Percentiles rank a stretch among this genome's conserved stretches.
Evolutionary conservation across 2,113 vertebrate genomes (phyloP).

Genomic region (Mus musculus): GRCm39 chr12:4711001-4711500

Average conservation of each 20-base stretch:
- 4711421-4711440: not conserved
- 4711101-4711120: not conserved
- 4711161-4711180: not conserved
- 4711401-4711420: not conserved
- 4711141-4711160: not conserved
- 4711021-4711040: too few species aligned
- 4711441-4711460: not conserved
- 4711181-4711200: not conserved
- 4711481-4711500: not conserved
- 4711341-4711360: not conserved
- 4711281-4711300: not conserved
- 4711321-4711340: not conserved
- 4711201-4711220: not conserved
- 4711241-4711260: not conserved
- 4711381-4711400: slow-evolving; percentile 20
- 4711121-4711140: not conserved
- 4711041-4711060: not conserved
- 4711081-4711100: slow-evolving; percentile 6
- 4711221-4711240: not conserved
- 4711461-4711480: not conserved
- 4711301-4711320: not conserved
- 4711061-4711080: not conserved
- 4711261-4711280: not conserved
- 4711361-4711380: slow-evolving; percentile 23
- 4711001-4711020: too few species aligned